Evolutionary conservation across 1,140 invertebrate species (phyloP).

Genomic region (Bombus waltoni): DNA sequence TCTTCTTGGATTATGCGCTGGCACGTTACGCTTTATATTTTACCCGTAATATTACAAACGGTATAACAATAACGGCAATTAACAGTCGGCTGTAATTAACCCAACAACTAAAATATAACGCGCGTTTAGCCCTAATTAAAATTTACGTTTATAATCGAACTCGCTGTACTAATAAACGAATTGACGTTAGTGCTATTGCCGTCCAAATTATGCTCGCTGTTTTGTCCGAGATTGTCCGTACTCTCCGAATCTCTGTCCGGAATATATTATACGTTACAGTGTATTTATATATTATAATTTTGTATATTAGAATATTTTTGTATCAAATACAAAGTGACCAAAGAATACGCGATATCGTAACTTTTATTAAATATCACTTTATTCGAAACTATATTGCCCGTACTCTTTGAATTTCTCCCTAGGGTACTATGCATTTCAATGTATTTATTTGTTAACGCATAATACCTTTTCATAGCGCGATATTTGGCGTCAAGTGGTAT

Average conservation of each 20-base stretch:
- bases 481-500: no score
- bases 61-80: not conserved
- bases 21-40: conserved; percentile 17
- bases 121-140: not conserved
- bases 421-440: no score
- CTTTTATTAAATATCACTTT: no score
- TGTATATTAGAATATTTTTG: no score
- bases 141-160: not conserved
- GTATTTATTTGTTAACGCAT: no score
- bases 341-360: no score
- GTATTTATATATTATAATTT: not conserved
- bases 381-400: no score
- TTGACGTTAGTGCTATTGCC: not conserved
- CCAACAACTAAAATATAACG: not conserved
- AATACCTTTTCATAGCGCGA: no score
- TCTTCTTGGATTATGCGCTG: conserved; percentile 3
- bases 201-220: not conserved
- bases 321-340: no score
- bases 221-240: not conserved
- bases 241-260: not conserved
- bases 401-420: no score
- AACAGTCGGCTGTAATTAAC: not conserved
- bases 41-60: not conserved
- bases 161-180: not conserved
- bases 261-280: not conserved